phyloP scores from a whole-genome alignment of 2,113 vertebrate species.

The Thomomys bottae region DNA sequence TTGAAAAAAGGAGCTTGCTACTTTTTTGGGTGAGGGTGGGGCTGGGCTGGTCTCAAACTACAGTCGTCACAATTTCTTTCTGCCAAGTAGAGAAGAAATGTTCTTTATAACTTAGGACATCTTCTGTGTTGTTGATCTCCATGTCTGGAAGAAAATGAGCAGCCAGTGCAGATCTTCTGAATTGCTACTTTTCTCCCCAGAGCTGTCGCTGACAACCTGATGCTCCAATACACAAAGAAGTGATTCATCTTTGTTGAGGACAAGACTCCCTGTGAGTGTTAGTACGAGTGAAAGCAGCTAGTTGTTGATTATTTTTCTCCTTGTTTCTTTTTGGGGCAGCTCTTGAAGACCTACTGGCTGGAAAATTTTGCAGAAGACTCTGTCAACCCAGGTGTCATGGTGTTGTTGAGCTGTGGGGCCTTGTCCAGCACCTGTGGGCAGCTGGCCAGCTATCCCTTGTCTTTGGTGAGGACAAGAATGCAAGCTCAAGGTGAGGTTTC shows the following conservation, averaged over 20 bases:
- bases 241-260: too few species aligned
- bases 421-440: slow-evolving; percentile 95
- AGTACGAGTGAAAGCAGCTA: neutral
- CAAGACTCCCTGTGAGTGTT: neutral
- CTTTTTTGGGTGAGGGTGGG: too few species aligned
- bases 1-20: too few species aligned
- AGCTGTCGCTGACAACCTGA: neutral
- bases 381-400: slow-evolving; percentile 92
- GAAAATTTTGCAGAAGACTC: slow-evolving; percentile 91
- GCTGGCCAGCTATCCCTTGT: slow-evolving; percentile 94
- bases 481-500: slow-evolving; percentile 92
- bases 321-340: slow-evolving; percentile 83
- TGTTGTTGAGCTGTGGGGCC: slow-evolving; percentile 93
- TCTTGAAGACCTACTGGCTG: slow-evolving; percentile 93
- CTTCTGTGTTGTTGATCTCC: neutral
- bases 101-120: neutral
- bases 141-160: neutral
- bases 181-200: neutral
- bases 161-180: neutral
- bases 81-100: too few species aligned
- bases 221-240: too few species aligned
- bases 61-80: too few species aligned
- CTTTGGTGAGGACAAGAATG: slow-evolving; percentile 95
- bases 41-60: too few species aligned
- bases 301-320: neutral